These are phyloP conservation scores for Aphis craccivora DNA, from an alignment of 1,140 invertebrate species.

Conservation along the genomic window DNA sequence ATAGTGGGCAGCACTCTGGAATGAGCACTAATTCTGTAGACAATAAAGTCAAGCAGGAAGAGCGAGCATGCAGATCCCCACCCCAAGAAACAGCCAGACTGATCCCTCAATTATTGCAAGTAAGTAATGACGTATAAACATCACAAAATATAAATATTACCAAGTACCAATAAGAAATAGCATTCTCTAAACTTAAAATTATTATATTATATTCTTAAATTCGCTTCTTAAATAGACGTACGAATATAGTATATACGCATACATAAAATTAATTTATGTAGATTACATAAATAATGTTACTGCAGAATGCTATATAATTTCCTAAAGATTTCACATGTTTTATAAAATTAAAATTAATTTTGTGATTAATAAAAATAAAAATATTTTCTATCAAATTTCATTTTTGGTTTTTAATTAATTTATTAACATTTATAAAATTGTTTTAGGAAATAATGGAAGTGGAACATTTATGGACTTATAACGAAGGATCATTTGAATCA, in stretches of 20 bases:
- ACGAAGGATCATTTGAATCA: slow-evolving; percentile 62
- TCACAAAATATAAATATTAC: background rate
- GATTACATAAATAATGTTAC: too few relatives aligned
- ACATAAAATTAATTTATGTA: too few relatives aligned
- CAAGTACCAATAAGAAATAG: too few relatives aligned
- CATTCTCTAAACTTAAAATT: too few relatives aligned
- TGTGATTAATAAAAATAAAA: background rate
- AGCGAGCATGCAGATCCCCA: slow-evolving; percentile 48
- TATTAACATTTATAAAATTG: background rate
- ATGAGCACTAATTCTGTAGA: slow-evolving; percentile 21
- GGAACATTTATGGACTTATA: slow-evolving; percentile 92
- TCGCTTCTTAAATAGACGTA: too few relatives aligned
- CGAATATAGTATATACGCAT: too few relatives aligned
- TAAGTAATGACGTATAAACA: slow-evolving; percentile 61
- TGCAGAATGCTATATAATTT: too few relatives aligned
- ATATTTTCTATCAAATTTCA: background rate
- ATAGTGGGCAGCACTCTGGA: slow-evolving; percentile 49
- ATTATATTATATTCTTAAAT: too few relatives aligned
- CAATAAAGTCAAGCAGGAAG: slow-evolving; percentile 60
- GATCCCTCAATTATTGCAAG: slow-evolving; percentile 69
- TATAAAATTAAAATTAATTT: background rate
- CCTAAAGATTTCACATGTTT: too few relatives aligned
- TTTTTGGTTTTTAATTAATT: background rate
- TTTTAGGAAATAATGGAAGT: slow-evolving; percentile 91
- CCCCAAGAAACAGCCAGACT: slow-evolving; percentile 60